Conservation (phyloP, 2,888 invertebrate genomes). For the Spialia ferax region DNA sequence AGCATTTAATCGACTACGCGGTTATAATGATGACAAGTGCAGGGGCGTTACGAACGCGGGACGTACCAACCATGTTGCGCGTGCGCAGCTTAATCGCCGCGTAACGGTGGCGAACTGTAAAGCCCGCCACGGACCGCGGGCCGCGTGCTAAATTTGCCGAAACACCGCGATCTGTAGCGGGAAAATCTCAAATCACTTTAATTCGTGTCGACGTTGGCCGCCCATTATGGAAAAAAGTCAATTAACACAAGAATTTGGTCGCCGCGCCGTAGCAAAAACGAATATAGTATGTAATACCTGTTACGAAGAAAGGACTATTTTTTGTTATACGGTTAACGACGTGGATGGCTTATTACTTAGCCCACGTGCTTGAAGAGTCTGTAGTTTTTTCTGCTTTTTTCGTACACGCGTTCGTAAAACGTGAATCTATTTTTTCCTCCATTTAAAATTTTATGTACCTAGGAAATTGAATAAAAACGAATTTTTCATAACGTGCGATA, state of each 20-base stretch:
- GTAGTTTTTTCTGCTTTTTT: slow-evolving; percentile 28
- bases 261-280: slow-evolving; percentile 29
- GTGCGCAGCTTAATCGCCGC: slow-evolving; percentile 79
- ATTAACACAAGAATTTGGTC: slow-evolving; percentile 37
- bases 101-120: slow-evolving; percentile 86
- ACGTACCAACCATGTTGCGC: slow-evolving; percentile 64
- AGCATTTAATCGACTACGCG: slow-evolving; percentile 46
- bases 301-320: slow-evolving; percentile 38
- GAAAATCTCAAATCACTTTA: slow-evolving; percentile 77
- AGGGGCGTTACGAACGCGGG: slow-evolving; percentile 51
- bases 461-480: no score
- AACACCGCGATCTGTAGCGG: slow-evolving; percentile 81
- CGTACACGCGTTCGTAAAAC: background rate
- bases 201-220: slow-evolving; percentile 53
- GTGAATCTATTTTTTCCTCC: slow-evolving; percentile 3
- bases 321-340: slow-evolving; percentile 35
- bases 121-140: slow-evolving; percentile 79
- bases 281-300: slow-evolving; percentile 37
- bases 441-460: no score
- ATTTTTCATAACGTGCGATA: slow-evolving; percentile 59
- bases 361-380: slow-evolving; percentile 33
- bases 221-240: slow-evolving; percentile 38
- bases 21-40: slow-evolving; percentile 54
- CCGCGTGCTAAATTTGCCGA: slow-evolving; percentile 86
- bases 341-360: slow-evolving; percentile 29